Conservation (phyloP, 2,797 vertebrate genomes). For the Sebastes kiyomatsui region DNA sequence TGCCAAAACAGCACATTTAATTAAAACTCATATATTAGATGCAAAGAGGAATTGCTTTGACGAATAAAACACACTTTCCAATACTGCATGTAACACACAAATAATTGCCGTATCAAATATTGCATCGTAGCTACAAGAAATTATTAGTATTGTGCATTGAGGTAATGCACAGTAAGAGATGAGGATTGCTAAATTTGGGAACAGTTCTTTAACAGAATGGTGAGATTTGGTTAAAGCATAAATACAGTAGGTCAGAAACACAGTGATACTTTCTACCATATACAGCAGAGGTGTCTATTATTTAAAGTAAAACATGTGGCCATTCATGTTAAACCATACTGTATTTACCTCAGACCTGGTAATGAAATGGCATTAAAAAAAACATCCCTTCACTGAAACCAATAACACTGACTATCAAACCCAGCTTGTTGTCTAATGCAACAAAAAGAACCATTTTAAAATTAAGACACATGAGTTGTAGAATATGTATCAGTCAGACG, state of each 20-base stretch:
- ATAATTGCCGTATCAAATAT: conserved; percentile 41
- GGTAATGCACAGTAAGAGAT: conserved; percentile 21
- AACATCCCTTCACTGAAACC: conserved; percentile 4
- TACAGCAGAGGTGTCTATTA: conserved; percentile 36
- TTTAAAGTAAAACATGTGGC: conserved; percentile 19
- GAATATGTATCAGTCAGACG: conserved; percentile 54
- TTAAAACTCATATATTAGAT: background rate
- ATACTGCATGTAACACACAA: conserved; percentile 33
- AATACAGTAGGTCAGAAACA: conserved; percentile 43
- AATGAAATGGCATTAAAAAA: conserved; percentile 22
- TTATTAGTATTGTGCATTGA: conserved; percentile 14
- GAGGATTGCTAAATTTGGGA: conserved; percentile 6
- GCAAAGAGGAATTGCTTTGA: background rate
- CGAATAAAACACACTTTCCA: conserved; percentile 21
- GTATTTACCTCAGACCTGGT: conserved; percentile 11
- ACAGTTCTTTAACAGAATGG: background rate
- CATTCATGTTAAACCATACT: conserved; percentile 22
- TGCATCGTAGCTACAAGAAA: conserved; percentile 23
- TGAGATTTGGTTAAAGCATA: conserved; percentile 53
- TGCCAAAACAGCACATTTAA: conserved; percentile 8
- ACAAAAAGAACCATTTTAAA: conserved; percentile 42
- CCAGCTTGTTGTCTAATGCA: conserved; percentile 15
- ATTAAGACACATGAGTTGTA: conserved; percentile 71
- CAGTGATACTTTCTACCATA: conserved; percentile 26
- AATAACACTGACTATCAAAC: conserved; percentile 9